These are phyloP conservation scores for Oophaga sylvatica DNA, from an alignment of 2,797 vertebrate species.

Conservation along the genomic window DNA sequence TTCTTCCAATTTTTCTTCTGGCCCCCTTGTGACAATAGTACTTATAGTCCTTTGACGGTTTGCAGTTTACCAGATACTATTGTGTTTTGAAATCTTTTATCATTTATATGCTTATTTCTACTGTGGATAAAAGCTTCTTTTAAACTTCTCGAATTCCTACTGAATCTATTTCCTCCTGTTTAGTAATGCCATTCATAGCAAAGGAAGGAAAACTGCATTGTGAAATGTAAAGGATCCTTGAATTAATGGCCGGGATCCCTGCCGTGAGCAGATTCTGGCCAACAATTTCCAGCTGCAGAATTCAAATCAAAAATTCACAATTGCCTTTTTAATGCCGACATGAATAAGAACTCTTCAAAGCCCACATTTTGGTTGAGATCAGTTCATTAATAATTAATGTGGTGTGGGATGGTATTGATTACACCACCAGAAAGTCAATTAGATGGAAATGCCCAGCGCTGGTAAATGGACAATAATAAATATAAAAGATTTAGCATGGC, in stretches of 20 bases:
- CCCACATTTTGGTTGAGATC: background rate
- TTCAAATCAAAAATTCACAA: constrained; percentile 7
- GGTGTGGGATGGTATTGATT: background rate
- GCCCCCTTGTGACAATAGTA: background rate
- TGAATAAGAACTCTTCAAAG: background rate
- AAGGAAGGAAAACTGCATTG: background rate
- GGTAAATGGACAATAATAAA: background rate
- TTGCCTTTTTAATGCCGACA: constrained; percentile 8
- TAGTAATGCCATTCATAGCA: constrained; percentile 13
- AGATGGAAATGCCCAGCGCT: background rate
- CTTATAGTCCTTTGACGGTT: background rate
- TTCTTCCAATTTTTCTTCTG: background rate
- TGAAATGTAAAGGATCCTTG: constrained; percentile 7
- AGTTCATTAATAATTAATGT: constrained; percentile 3
- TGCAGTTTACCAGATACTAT: background rate
- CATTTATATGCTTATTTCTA: background rate
- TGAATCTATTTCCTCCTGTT: constrained; percentile 1
- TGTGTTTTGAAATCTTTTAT: background rate
- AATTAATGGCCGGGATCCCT: constrained; percentile 1
- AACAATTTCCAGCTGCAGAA: constrained; percentile 17
- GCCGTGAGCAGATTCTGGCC: constrained; percentile 17
- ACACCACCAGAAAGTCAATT: background rate
- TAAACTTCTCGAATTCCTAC: background rate
- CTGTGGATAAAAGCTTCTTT: constrained; percentile 1
- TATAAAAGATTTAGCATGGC: background rate